Base-by-base conservation (phyloP, 2,113 vertebrate genomes). In the Cariama cristata region DNA sequence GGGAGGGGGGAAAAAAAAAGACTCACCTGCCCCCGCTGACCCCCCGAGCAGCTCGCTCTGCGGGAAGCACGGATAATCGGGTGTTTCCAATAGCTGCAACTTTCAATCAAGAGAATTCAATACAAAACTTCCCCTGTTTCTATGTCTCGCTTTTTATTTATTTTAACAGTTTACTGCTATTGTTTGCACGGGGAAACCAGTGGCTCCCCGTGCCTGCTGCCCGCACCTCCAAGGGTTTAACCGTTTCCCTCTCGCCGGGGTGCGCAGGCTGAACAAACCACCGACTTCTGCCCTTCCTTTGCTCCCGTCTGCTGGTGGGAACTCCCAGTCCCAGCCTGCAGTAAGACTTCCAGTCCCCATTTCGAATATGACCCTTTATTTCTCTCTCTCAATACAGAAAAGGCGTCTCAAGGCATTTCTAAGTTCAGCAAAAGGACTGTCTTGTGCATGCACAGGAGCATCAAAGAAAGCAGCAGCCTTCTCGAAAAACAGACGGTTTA, bases 241-340 rank as follows among this genome's bases (percentile, higher is more conserved):
- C 47, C 1, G 33, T 0, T 82, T 44, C 60, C 62, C 32, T 47
- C 27, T 42, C 7, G 33, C 55, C 33, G 40, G 27, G 35, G 40
- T 52, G 40, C 53, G 63, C 28, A 13, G 80, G 49, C 47, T 14
- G 55, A 35, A 28, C 44, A 45, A 45, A 13, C 6, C 53, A 3
- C 26, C 2, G 4, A 1, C 49, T 14, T 12, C 8, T 0, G 0
- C 4, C 77, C 52, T 20, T 16, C 3, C n/a, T 32, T 3, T 4
- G 42, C 53, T 53, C 49, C 8, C 1, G 27, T 20, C 28, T 15
- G 79, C 50, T 2, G 23, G 45, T 3, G 8, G 58, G 73, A 30
- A 30, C 45, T 27, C 2, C 0, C 35, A 10, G 47, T 6, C 53
- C 53, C 5, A 1, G 0, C 18, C 63, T 23, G 76, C 72, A 24